Conservation (phyloP, 30 jellyfish, hydroid and myxozoan species). For the Hydra vulgaris region DNA sequence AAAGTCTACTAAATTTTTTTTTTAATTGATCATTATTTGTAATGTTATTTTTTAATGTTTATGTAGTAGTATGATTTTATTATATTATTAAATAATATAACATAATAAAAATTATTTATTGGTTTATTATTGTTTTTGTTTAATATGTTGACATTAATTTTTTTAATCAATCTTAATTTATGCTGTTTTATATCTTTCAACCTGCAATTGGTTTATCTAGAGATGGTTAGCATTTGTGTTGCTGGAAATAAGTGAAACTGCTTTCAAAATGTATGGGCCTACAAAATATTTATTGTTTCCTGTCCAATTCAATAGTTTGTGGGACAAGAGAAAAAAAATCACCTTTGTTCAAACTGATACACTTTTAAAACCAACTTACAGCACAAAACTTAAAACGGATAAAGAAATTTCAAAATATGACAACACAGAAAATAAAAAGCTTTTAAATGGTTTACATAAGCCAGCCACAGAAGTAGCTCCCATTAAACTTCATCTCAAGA, state of each 20-base stretch:
- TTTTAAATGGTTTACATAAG: constrained; percentile 15
- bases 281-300: constrained; percentile 49
- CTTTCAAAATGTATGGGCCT: constrained; percentile 47
- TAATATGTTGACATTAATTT: no score
- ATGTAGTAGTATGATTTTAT: no score
- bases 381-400: background rate
- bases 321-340: constrained; percentile 19
- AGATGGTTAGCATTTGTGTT: constrained; percentile 43
- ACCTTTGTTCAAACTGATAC: constrained; percentile 52
- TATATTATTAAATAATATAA: no score
- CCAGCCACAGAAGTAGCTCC: constrained; percentile 66
- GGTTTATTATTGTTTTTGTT: no score
- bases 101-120: no score
- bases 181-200: no score
- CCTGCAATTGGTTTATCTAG: constrained; percentile 35
- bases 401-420: background rate
- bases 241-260: constrained; percentile 43
- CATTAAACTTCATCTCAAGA: constrained; percentile 69
- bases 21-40: no score
- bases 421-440: background rate
- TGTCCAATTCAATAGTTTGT: constrained; percentile 16
- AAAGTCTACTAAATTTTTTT: no score
- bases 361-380: background rate
- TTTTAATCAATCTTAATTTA: no score
- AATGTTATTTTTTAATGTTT: no score